Conservation (phyloP, 1,140 invertebrate species). For the Thaumetopoea pityocampa region DNA sequence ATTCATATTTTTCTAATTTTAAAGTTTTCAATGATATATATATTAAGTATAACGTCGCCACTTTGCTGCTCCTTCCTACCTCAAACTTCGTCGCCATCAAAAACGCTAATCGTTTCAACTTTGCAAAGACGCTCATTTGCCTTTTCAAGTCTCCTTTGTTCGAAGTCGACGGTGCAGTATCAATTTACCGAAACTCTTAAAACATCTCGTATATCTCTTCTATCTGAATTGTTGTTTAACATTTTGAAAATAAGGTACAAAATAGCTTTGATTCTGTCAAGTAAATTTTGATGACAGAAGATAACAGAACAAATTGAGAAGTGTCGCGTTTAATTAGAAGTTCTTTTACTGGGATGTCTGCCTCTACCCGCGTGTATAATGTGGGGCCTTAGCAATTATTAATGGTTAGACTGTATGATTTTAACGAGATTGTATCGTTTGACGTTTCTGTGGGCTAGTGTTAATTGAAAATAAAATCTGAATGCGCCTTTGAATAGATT, state of each 20-base stretch:
- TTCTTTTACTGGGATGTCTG: slow-evolving; percentile 40
- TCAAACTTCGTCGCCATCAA: slow-evolving; percentile 45
- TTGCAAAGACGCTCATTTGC: slow-evolving; percentile 62
- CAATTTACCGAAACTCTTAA: slow-evolving; percentile 52
- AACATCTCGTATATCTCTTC: slow-evolving; percentile 30
- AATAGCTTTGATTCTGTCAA: not conserved
- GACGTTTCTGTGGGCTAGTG: slow-evolving; percentile 17
- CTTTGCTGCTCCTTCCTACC: slow-evolving; percentile 20
- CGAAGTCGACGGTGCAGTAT: slow-evolving; percentile 49
- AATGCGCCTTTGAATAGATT: not conserved
- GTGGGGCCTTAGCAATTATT: slow-evolving; percentile 53
- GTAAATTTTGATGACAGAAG: slow-evolving; percentile 15
- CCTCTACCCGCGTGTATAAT: slow-evolving; percentile 41
- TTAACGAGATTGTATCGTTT: slow-evolving; percentile 59
- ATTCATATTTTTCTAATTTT: too few relatives aligned
- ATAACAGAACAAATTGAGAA: slow-evolving; percentile 35
- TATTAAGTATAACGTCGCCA: slow-evolving; percentile 14
- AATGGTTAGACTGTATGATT: slow-evolving; percentile 60
- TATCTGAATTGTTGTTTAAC: slow-evolving; percentile 26
- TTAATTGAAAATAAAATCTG: not conserved
- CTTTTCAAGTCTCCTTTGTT: slow-evolving; percentile 59
- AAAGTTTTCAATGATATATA: too few relatives aligned
- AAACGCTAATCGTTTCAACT: slow-evolving; percentile 55
- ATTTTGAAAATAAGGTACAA: not conserved
- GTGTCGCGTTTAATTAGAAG: slow-evolving; percentile 49